Evolutionary conservation across 2,113 vertebrate genomes (phyloP).

Genomic region (Blennius ocellaris): DNA sequence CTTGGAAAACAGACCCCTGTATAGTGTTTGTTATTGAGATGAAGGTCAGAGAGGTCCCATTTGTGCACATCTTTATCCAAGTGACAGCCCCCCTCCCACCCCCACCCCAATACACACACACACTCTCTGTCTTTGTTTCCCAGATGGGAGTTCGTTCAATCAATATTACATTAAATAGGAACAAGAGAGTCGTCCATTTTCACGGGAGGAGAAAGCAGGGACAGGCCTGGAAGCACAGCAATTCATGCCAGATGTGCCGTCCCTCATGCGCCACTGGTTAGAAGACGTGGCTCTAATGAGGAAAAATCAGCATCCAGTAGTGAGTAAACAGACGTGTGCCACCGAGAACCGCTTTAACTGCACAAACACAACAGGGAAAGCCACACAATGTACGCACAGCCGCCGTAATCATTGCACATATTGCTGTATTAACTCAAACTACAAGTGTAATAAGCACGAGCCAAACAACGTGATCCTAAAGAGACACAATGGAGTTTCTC

Average conservation of each 20-base stretch:
- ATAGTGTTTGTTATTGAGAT: neutral
- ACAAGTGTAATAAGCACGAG: neutral
- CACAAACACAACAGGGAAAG: too few species aligned
- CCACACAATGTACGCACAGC: too few species aligned
- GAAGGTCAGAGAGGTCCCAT: neutral
- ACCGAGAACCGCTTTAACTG: too few species aligned
- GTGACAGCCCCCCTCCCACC: neutral
- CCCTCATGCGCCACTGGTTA: neutral
- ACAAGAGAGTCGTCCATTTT: constrained; percentile 6
- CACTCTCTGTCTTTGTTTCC: constrained; percentile 11
- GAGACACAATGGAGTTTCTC: constrained; percentile 10
- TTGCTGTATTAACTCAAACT: too few species aligned
- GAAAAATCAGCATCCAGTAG: neutral
- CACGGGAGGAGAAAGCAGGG: constrained; percentile 11
- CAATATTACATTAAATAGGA: constrained; percentile 61
- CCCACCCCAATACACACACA: neutral
- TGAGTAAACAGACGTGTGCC: too few species aligned
- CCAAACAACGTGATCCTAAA: constrained; percentile 3
- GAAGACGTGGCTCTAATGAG: constrained; percentile 1
- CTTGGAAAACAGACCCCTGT: neutral
- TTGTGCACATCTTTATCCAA: constrained; percentile 1
- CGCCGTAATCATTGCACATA: too few species aligned
- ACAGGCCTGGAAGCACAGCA: constrained; percentile 4
- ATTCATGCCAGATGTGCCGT: neutral
- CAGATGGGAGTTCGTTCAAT: constrained; percentile 32